Base-by-base conservation (phyloP, 2,797 vertebrate genomes). In the Agapornis canus region DNA sequence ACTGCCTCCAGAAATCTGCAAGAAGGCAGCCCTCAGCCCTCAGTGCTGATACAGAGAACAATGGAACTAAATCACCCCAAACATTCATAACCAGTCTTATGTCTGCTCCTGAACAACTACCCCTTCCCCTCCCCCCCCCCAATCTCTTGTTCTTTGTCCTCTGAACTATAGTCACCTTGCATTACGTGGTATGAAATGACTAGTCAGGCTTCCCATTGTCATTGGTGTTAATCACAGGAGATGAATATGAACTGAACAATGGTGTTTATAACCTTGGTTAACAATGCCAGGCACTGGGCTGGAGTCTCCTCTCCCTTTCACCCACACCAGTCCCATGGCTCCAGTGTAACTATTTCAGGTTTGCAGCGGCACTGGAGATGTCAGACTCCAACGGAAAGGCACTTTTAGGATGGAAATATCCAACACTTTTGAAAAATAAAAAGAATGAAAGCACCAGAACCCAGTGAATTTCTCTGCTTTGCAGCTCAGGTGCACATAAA, bases 151-250 rank as follows among this genome's bases (percentile, higher is more conserved):
- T 49, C 83, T 96, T 94, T 96, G 95, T 96, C 78, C 81, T 56
- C 73, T 70, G 68, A 88, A 89, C 93, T 89, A 29, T 27, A 89
- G 95, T 96, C 96, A 94, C 91, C 92, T 92, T 93, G 87, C 81
- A 94, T 88, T 96, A 94, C 94, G 95, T 27, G 83, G 83, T 92
- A 32, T 3, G 51, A 57, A 92, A 83, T 95, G 91, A 92, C 63
- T 69, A 61, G 93, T 76, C 82, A 91, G 96, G 87, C 93, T 94
- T 87, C 68, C 81, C 78, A 76, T 69, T 73, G 85, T 70, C 35
- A 19, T 59, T 52, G 71, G 69, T 19, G 35, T 64, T 87, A 73
- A 92, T 83, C 92, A 81, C 82, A 73, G 82, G 35, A 92, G 81
- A 92, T 71, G 82, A 71, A 80, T 83, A 84, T 68, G 81, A 91